phyloP scores from a whole-genome alignment of 2,113 vertebrate genomes.

The Ammodytes marinus region DNA sequence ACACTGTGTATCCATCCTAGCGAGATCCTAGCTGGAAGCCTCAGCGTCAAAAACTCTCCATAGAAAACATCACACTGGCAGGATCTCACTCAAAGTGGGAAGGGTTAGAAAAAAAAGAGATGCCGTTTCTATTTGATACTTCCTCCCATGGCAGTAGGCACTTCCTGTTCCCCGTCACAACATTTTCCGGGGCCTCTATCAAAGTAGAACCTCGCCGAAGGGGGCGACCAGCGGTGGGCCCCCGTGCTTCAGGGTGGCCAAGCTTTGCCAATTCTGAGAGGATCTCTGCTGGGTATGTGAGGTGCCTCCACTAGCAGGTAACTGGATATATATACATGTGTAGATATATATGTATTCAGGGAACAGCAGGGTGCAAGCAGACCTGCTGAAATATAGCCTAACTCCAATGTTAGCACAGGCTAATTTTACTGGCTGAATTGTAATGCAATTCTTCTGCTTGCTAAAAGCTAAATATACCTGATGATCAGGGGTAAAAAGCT shows the following conservation, averaged over 20 bases:
- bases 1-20: constrained; percentile 55
- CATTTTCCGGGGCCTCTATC: constrained; percentile 78
- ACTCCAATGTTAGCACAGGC: constrained; percentile 55
- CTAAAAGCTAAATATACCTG: constrained; percentile 25
- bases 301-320: constrained; percentile 67
- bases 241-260: constrained; percentile 80
- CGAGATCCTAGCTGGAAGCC: constrained; percentile 60
- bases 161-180: constrained; percentile 83
- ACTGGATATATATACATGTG: constrained; percentile 60
- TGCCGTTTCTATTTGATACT: constrained; percentile 83
- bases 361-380: constrained; percentile 57
- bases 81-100: constrained; percentile 62
- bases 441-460: not conserved
- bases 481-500: constrained; percentile 6
- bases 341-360: constrained; percentile 6
- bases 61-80: constrained; percentile 52
- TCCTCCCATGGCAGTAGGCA: constrained; percentile 78
- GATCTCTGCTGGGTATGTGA: constrained; percentile 69
- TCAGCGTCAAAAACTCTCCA: constrained; percentile 43
- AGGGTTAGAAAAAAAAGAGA: constrained; percentile 50
- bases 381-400: constrained; percentile 60
- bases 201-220: constrained; percentile 53
- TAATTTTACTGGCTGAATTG: constrained; percentile 46
- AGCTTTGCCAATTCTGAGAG: constrained; percentile 58
- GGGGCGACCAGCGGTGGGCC: constrained; percentile 54